Evolutionary conservation across 2,797 vertebrate species (phyloP).

Genomic region (Brotula barbata): DNA sequence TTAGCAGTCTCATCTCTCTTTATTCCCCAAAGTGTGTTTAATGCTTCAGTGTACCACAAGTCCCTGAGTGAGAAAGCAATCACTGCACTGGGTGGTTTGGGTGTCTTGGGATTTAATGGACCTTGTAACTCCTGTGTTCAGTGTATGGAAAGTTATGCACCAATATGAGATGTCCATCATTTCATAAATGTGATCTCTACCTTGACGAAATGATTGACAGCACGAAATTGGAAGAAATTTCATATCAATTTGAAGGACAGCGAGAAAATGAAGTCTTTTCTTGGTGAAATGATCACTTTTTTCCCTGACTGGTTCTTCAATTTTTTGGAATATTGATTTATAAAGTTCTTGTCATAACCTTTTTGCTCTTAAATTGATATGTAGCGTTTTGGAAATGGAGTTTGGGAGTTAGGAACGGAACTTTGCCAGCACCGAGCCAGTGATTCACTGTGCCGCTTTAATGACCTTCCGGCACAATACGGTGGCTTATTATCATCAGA

Average conservation of each 20-base stretch:
- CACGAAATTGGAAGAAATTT: conserved; percentile 57
- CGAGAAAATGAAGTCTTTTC: conserved; percentile 46
- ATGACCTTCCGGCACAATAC: conserved; percentile 40
- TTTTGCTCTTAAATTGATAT: conserved; percentile 27
- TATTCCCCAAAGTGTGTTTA: not conserved
- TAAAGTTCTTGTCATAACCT: not conserved
- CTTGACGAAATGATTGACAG: conserved; percentile 59
- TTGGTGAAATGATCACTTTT: conserved; percentile 13
- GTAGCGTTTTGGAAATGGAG: conserved; percentile 20
- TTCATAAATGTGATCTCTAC: conserved; percentile 43
- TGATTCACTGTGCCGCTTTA: conserved; percentile 18
- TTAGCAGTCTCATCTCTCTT: not conserved
- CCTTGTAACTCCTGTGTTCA: conserved; percentile 29
- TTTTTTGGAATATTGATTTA: conserved; percentile 23
- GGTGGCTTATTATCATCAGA: conserved; percentile 18
- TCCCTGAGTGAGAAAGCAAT: conserved; percentile 3
- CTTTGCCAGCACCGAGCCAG: conserved; percentile 5
- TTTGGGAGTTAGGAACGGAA: conserved; percentile 18
- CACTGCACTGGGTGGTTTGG: not conserved
- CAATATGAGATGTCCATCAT: conserved; percentile 55
- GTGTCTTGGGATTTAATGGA: conserved; percentile 41
- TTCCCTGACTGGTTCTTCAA: conserved; percentile 24
- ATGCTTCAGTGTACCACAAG: not conserved
- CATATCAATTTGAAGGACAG: conserved; percentile 59
- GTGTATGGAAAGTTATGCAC: conserved; percentile 19